These are phyloP conservation scores for Xenopus borealis DNA, from an alignment of 2,113 vertebrate genomes.

Conservation along the genomic window DNA sequence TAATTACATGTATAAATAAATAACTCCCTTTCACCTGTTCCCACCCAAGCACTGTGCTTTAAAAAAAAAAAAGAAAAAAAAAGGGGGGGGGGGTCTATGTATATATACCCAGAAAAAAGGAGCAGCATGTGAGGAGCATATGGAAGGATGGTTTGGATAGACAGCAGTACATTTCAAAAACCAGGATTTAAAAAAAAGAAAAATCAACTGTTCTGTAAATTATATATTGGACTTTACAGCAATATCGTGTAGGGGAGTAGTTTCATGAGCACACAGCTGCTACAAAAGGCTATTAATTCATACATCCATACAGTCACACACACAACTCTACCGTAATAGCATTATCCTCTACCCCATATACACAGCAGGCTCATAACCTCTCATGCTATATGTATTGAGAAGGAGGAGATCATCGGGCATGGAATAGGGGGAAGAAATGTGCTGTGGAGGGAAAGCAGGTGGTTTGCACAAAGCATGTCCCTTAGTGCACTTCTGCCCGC, in stretches of 20 bases:
- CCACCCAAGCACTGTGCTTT: slow-evolving; percentile 58
- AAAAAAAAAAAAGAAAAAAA: not conserved
- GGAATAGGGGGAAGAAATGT: slow-evolving; percentile 21
- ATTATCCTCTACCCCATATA: slow-evolving; percentile 26
- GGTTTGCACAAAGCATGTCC: slow-evolving; percentile 31
- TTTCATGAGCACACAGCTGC: slow-evolving; percentile 5
- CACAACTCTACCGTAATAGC: slow-evolving; percentile 18
- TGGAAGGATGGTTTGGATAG: not conserved
- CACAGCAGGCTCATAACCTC: slow-evolving; percentile 13
- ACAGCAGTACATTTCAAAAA: slow-evolving; percentile 5
- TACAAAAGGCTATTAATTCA: slow-evolving; percentile 13
- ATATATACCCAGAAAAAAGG: slow-evolving; percentile 49
- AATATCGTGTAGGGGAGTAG: slow-evolving; percentile 8
- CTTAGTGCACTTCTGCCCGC: slow-evolving; percentile 42
- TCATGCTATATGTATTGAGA: slow-evolving; percentile 18
- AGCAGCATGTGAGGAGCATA: slow-evolving; percentile 47
- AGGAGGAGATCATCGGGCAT: slow-evolving; percentile 26
- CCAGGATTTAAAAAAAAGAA: slow-evolving; percentile 5
- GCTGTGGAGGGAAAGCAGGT: slow-evolving; percentile 27
- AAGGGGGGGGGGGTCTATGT: not conserved
- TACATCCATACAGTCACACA: slow-evolving; percentile 14
- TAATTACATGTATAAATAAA: slow-evolving; percentile 73
- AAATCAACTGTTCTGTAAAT: not conserved
- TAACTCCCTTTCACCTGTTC: slow-evolving; percentile 65
- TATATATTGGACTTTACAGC: slow-evolving; percentile 16